A percentile compares a stretch with the other conserved stretches of the same genome.
Evolutionary conservation across 2,888 invertebrate genomes (phyloP).

Genomic region (Cataglyphis albicans): DNA sequence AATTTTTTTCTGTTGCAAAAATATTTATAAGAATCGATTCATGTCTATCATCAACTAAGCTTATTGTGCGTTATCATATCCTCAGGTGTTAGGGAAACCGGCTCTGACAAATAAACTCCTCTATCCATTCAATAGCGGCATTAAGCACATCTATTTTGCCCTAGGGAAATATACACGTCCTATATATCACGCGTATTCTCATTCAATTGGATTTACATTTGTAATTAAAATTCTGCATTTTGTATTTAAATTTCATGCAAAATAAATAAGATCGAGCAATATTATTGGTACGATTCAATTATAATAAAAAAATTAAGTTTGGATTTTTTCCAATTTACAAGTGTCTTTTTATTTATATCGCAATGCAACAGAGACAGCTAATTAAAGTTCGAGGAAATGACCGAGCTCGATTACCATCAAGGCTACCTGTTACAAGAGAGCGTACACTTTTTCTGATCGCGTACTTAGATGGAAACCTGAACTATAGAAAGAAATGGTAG

Average conservation of each 20-base stretch:
- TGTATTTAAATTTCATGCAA: neutral
- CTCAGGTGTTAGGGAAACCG: conserved; percentile 41
- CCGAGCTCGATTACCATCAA: conserved; percentile 22
- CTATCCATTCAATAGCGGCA: conserved; percentile 40
- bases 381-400: conserved; percentile 44
- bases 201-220: neutral
- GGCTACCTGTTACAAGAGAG: conserved; percentile 43
- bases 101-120: conserved; percentile 41
- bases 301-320: neutral
- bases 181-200: neutral
- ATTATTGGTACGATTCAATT: conserved; percentile 23
- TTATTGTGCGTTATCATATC: conserved; percentile 31
- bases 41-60: neutral
- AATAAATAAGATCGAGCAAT: neutral
- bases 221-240: conserved; percentile 33
- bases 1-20: neutral
- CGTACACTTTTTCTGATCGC: conserved; percentile 21
- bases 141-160: conserved; percentile 33
- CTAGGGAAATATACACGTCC: conserved; percentile 34
- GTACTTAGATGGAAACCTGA: conserved; percentile 53
- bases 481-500: conserved; percentile 44
- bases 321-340: neutral
- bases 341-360: conserved; percentile 3
- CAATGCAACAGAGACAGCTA: neutral
- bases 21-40: conserved; percentile 19